phyloP scores from a whole-genome alignment of 2,797 vertebrate genomes.

The Bovichtus variegatus region DNA sequence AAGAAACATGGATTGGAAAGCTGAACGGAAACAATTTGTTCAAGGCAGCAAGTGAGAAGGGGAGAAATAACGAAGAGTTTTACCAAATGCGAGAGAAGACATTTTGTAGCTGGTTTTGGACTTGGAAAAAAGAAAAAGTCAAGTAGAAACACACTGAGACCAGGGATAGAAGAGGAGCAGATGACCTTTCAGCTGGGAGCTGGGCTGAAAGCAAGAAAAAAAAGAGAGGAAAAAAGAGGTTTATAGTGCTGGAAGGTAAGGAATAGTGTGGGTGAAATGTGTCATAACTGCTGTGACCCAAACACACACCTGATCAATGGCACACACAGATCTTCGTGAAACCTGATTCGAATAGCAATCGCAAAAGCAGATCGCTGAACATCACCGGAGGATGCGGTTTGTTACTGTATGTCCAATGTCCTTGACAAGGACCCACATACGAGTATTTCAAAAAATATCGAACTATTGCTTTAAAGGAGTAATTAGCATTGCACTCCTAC shows the following conservation, averaged over 20 bases:
- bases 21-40: conserved; percentile 39
- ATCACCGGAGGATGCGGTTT: conserved; percentile 1
- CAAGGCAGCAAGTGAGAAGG: conserved; percentile 14
- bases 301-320: conserved; percentile 36
- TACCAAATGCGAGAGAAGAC: conserved; percentile 14
- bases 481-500: neutral
- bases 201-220: conserved; percentile 41
- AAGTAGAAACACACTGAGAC: conserved; percentile 38
- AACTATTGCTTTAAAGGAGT: neutral
- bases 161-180: conserved; percentile 22
- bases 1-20: conserved; percentile 30
- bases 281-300: conserved; percentile 55
- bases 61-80: conserved; percentile 32
- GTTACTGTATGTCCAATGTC: neutral
- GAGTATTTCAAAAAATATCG: neutral
- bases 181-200: conserved; percentile 62
- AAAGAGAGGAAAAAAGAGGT: too few relatives aligned
- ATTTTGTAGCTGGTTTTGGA: conserved; percentile 46
- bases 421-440: too few relatives aligned
- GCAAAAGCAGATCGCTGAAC: conserved; percentile 25
- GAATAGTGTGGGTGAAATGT: conserved; percentile 54
- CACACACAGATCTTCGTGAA: conserved; percentile 27
- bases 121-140: conserved; percentile 41
- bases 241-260: conserved; percentile 42
- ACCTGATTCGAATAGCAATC: neutral